Percentiles rank a stretch among this genome's conserved stretches.
These are phyloP conservation scores for Serranus cabrilla DNA, from an alignment of 2,797 vertebrate species.

Conservation along the genomic window DNA sequence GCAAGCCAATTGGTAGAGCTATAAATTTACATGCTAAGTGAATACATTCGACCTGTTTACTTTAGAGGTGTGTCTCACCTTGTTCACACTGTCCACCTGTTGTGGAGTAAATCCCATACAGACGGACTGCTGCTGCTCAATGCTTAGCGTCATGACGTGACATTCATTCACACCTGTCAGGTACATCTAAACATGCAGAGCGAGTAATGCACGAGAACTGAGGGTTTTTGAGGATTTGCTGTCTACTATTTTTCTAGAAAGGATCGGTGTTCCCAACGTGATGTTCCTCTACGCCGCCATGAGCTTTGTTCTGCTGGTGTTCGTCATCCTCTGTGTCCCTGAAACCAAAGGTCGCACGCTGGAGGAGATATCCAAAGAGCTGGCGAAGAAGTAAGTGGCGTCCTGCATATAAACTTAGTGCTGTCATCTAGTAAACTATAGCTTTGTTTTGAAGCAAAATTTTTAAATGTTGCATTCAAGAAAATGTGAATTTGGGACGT, in stretches of 20 bases:
- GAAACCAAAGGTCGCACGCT: constrained; percentile 94
- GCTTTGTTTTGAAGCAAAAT: too few relatives aligned
- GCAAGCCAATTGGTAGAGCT: background rate
- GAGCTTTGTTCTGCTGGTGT: constrained; percentile 91
- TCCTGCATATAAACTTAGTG: background rate
- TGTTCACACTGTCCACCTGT: background rate
- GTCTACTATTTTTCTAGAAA: constrained; percentile 82
- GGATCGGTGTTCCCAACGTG: constrained; percentile 90
- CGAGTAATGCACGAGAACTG: background rate
- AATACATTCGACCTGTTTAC: background rate
- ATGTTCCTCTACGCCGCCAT: constrained; percentile 93
- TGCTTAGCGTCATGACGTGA: background rate
- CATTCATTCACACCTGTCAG: background rate
- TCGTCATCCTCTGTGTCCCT: constrained; percentile 92
- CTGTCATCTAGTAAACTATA: background rate
- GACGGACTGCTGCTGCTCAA: background rate
- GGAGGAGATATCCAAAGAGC: constrained; percentile 95
- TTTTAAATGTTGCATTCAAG: too few relatives aligned
- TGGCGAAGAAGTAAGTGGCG: constrained; percentile 88
- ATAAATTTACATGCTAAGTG: too few relatives aligned
- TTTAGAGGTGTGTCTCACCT: background rate
- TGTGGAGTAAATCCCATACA: background rate
- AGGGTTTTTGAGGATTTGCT: background rate
- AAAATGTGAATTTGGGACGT: too few relatives aligned
- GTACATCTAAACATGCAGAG: background rate